Evolutionary conservation across 2,888 invertebrate genomes (phyloP), one percentile per base, ranked within the genome.

Genomic region (Acleris cristana): DNA sequence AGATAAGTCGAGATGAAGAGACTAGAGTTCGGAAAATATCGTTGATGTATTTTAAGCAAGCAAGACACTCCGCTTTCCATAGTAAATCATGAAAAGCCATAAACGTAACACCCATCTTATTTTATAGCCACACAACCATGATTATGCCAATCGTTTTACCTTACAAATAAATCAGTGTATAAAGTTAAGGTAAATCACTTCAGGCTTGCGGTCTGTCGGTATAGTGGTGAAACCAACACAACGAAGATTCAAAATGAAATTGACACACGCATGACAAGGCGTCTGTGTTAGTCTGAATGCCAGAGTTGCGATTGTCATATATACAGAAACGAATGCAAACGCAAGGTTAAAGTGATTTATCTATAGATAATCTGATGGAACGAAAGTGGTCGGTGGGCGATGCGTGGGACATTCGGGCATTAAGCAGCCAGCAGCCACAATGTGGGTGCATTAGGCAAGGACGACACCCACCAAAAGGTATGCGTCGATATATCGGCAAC

Each of bases 321-420:
- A 34, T 40, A 40, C 40, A 14, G 14, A 40, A 12, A 40, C 40
- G 40, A 14, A 40, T 40, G 40, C 12, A 40, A 40, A 14, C 40
- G 40, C 40, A 40, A 40, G 40, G 40, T 14, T 40, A 1, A 40
- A 40, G 40, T 40, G 40, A 40, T 40, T 40, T 40, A 14, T 14
- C 40, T 40, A 40, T 14, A n/a, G n/a, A n/a, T n/a, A 40, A 89
- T 83, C 76, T 76, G 76, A 76, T 78, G 79, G 81, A 85, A 86
- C 81, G 88, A 89, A 90, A 88, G 89, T 88, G 88, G 79, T 83
- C 76, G 76, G 89, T 90, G 84, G 90, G 90, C 77, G 87, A 74
- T 74, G 89, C 89, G 90, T 90, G 90, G 90, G 90, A 84, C 70
- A 80, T 65, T 76, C 63, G 68, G 71, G 77, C 70, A 78, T 73